Evolutionary conservation across 2,113 vertebrate species (phyloP).

Genomic region (Oreotrochilus melanogaster): DNA sequence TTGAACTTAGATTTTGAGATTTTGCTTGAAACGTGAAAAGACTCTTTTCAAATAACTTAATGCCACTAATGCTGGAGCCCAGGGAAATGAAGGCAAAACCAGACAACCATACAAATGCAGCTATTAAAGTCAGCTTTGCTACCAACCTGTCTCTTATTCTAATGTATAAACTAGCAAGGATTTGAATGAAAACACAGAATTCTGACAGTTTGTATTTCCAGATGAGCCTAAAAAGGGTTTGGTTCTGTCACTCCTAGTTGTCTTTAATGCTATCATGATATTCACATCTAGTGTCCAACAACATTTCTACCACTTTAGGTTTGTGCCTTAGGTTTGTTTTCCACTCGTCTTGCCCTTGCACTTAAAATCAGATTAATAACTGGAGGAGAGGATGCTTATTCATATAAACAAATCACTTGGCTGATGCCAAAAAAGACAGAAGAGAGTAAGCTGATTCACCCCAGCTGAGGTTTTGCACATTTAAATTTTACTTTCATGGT

Average conservation of each 20-base stretch:
- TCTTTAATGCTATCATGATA: not conserved
- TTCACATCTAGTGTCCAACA: not conserved
- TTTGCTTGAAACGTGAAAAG: not conserved
- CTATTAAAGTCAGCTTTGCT: not conserved
- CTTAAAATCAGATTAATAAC: not conserved
- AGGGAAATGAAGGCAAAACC: not conserved
- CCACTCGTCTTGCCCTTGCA: not conserved
- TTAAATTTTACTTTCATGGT: conserved; percentile 6
- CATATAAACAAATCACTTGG: not conserved
- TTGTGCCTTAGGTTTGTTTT: not conserved
- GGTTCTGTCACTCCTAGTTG: not conserved
- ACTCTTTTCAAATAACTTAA: not conserved
- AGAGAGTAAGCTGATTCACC: not conserved
- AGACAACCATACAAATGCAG: not conserved
- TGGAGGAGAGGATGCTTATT: not conserved
- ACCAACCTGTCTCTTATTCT: not conserved
- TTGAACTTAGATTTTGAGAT: not conserved
- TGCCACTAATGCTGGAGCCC: not conserved
- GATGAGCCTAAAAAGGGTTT: not conserved
- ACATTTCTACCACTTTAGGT: not conserved
- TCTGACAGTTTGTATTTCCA: not conserved
- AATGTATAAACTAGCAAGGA: not conserved
- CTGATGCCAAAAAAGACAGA: not conserved
- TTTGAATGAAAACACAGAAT: not conserved
- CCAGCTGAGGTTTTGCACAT: not conserved